These are phyloP conservation scores for Paguma larvata DNA, from an alignment of 2,797 vertebrate genomes.

Conservation along the genomic window DNA sequence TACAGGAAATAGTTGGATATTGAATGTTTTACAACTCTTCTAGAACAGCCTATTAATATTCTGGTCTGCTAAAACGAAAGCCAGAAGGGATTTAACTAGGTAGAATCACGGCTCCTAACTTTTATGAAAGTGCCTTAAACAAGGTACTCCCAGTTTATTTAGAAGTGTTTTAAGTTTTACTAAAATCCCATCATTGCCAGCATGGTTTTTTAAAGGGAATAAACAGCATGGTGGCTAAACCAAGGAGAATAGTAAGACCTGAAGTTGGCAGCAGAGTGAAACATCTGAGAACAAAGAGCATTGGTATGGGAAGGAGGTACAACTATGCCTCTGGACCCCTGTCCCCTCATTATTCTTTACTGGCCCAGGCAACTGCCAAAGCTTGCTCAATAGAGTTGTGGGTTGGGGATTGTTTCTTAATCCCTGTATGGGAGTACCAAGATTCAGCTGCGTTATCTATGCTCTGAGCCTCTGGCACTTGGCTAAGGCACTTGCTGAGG, in stretches of 20 bases:
- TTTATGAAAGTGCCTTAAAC: slow-evolving; percentile 58
- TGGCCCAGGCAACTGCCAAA: slow-evolving; percentile 33
- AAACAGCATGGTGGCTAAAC: neutral
- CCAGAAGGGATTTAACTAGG: slow-evolving; percentile 63
- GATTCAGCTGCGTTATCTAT: slow-evolving; percentile 72
- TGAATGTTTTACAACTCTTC: slow-evolving; percentile 78
- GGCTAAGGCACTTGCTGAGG: slow-evolving; percentile 40
- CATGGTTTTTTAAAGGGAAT: neutral
- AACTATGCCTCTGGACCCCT: neutral
- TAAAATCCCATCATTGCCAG: slow-evolving; percentile 60
- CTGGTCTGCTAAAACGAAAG: slow-evolving; percentile 58
- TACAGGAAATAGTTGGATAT: slow-evolving; percentile 78
- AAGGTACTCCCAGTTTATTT: slow-evolving; percentile 61
- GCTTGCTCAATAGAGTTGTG: slow-evolving; percentile 66
- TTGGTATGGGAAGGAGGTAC: neutral
- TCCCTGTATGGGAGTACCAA: slow-evolving; percentile 41
- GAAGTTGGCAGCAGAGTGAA: slow-evolving; percentile 32
- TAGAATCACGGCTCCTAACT: slow-evolving; percentile 48
- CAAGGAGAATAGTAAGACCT: slow-evolving; percentile 32
- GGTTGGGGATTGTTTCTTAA: slow-evolving; percentile 69
- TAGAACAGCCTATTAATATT: slow-evolving; percentile 77
- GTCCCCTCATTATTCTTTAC: neutral
- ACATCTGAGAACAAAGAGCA: slow-evolving; percentile 7
- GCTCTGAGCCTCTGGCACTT: slow-evolving; percentile 64
- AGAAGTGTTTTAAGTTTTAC: slow-evolving; percentile 69